phyloP scores from a whole-genome alignment of 1,140 invertebrate species.

The Pseudomyrmex cubaensis region DNA sequence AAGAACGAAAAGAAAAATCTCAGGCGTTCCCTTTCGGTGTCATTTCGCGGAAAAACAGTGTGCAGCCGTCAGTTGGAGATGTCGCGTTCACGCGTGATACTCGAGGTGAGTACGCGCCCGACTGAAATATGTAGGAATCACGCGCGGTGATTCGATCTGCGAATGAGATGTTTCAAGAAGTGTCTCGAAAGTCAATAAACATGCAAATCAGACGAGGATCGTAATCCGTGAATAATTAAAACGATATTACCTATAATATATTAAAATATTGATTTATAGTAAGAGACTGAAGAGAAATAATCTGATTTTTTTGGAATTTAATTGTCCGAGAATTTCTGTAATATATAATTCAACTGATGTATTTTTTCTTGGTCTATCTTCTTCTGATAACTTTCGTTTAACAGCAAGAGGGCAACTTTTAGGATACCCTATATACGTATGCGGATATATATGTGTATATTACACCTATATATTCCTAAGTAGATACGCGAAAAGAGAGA shows the following conservation, averaged over 20 bases:
- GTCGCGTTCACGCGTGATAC: background rate
- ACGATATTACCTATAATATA: background rate
- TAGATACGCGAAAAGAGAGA: constrained; percentile 23
- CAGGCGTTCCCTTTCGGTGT: constrained; percentile 46
- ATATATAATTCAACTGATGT: constrained; percentile 1
- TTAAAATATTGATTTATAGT: background rate
- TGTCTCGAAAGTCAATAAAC: background rate
- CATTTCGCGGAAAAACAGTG: constrained; percentile 51
- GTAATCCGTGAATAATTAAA: background rate
- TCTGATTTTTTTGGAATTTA: background rate
- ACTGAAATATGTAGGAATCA: background rate
- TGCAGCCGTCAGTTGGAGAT: constrained; percentile 28
- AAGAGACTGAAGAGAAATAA: background rate
- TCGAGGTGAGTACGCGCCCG: background rate
- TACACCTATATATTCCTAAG: constrained; percentile 47
- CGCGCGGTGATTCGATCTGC: background rate
- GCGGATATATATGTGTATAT: constrained; percentile 49
- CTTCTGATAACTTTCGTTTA: constrained; percentile 18
- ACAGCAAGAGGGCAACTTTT: constrained; percentile 1
- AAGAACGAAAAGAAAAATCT: constrained; percentile 50
- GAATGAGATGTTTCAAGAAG: too few species aligned
- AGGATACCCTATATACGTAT: constrained; percentile 4
- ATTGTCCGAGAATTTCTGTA: background rate
- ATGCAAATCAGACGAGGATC: background rate
- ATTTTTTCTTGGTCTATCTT: background rate